Evolutionary conservation across 2,797 vertebrate species (phyloP).

Genomic region (Poecilia picta): DNA sequence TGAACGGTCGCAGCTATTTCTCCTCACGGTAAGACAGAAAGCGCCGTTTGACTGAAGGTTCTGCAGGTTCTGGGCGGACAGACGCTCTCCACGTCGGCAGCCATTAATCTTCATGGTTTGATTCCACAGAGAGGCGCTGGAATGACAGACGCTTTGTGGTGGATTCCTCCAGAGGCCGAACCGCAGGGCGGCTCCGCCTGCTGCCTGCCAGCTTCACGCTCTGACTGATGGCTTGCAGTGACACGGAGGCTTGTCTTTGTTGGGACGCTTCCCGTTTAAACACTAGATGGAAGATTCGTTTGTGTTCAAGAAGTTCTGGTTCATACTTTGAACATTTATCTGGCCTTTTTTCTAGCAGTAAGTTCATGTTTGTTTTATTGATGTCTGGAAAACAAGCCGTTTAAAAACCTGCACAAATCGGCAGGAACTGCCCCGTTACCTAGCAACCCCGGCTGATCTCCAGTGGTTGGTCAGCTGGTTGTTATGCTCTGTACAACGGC

Average conservation of each 20-base stretch:
- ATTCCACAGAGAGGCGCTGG: conserved; percentile 45
- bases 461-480: no score
- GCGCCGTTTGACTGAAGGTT: conserved; percentile 11
- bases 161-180: conserved; percentile 38
- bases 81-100: conserved; percentile 36
- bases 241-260: conserved; percentile 5
- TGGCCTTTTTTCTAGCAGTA: no score
- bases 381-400: no score
- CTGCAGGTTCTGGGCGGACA: conserved; percentile 39
- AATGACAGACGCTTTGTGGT: conserved; percentile 50
- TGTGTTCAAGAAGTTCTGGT: background rate
- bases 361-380: no score
- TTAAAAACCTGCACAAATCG: no score
- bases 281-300: background rate
- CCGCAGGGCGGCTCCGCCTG: conserved; percentile 44
- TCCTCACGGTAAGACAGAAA: background rate
- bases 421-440: no score
- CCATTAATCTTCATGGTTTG: conserved; percentile 54
- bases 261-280: background rate
- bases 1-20: background rate
- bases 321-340: no score
- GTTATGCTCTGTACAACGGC: no score
- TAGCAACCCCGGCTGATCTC: no score
- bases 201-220: conserved; percentile 6
- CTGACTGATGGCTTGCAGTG: conserved; percentile 22